Evolutionary conservation across 2,797 vertebrate species (phyloP).

Genomic region (Gallinago stenura): DNA sequence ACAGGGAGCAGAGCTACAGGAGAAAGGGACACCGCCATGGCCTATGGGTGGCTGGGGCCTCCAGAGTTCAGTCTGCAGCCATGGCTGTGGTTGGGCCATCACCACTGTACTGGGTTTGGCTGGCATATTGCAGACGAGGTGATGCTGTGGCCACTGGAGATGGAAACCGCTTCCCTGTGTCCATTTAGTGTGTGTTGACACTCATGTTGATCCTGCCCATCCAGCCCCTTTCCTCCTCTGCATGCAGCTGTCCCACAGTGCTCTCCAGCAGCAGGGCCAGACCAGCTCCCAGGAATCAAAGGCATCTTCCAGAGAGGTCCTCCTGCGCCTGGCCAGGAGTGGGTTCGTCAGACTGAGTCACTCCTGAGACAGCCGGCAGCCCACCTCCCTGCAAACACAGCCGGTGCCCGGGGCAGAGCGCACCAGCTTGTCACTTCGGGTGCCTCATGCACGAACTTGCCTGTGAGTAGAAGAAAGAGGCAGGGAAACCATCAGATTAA

Average conservation of each 20-base stretch:
- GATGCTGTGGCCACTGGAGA: background rate
- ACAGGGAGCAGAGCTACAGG: background rate
- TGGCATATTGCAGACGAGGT: background rate
- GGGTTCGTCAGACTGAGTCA: background rate
- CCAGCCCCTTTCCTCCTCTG: background rate
- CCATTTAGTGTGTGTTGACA: background rate
- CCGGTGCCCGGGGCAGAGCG: background rate
- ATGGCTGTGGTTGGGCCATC: background rate
- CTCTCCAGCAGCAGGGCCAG: background rate
- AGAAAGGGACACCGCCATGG: background rate
- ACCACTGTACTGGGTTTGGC: background rate
- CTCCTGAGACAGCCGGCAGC: background rate
- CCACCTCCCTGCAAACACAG: background rate
- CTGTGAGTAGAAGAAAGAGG: background rate
- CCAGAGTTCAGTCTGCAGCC: background rate
- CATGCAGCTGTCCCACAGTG: background rate
- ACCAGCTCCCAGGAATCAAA: background rate
- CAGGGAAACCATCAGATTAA: background rate
- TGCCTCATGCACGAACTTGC: background rate
- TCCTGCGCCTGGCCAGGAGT: background rate
- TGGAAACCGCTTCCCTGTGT: background rate
- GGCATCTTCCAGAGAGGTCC: background rate
- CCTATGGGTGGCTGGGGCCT: background rate
- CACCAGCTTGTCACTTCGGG: accelerated
- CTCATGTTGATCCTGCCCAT: background rate